A percentile compares a stretch with the other conserved stretches of the same genome.
Conservation (phyloP, 2,888 invertebrate genomes). For the Congeria kusceri region DNA sequence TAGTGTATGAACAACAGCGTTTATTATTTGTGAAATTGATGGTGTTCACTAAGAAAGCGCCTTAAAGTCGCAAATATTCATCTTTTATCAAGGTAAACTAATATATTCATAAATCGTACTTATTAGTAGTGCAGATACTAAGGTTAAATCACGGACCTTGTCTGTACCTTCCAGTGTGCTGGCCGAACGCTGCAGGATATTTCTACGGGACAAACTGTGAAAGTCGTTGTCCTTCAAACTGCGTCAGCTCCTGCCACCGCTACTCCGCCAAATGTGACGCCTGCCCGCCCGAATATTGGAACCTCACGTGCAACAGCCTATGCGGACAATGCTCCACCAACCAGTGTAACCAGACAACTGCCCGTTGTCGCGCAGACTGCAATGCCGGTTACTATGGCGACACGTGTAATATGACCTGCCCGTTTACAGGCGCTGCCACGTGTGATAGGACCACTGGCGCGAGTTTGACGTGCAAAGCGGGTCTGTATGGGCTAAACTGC, state of each 20-base stretch:
- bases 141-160: background rate
- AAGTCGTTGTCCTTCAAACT: slow-evolving; percentile 8
- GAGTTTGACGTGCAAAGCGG: slow-evolving; percentile 36
- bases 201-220: slow-evolving; percentile 18
- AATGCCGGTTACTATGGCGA: slow-evolving; percentile 35
- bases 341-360: slow-evolving; percentile 26
- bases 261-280: slow-evolving; percentile 18
- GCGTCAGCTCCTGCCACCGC: slow-evolving; percentile 21
- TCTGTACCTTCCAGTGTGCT: slow-evolving; percentile 36
- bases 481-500: slow-evolving; percentile 43
- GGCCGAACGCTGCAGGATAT: slow-evolving; percentile 1
- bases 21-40: too few species aligned
- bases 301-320: background rate
- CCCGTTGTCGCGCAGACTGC: slow-evolving; percentile 42
- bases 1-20: too few species aligned
- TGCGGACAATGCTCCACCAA: slow-evolving; percentile 20
- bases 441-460: slow-evolving; percentile 39
- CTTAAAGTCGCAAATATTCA: too few species aligned
- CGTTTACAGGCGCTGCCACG: slow-evolving; percentile 33
- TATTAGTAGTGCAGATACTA: too few species aligned
- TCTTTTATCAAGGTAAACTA: too few species aligned
- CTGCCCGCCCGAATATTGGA: slow-evolving; percentile 23
- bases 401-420: slow-evolving; percentile 27
- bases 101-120: too few species aligned
- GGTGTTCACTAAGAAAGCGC: too few species aligned